Evolutionary conservation across 2,888 invertebrate genomes (phyloP).

Genomic region (Nomada ruficornis): DNA sequence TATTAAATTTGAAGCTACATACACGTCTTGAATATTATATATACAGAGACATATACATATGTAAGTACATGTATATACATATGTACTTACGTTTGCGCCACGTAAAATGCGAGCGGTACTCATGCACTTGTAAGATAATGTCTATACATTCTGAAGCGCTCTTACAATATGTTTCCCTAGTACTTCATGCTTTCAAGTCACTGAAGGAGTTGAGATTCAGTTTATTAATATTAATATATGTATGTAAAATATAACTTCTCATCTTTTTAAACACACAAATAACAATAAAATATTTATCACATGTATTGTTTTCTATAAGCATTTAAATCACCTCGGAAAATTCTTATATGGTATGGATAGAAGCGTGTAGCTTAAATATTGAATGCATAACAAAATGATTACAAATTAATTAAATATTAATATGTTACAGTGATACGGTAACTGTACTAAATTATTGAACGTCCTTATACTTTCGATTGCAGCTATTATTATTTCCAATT

Average conservation of each 20-base stretch:
- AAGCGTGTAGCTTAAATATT: too few species aligned
- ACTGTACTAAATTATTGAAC: not conserved
- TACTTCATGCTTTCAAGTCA: slow-evolving; percentile 41
- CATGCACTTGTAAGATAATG: too few species aligned
- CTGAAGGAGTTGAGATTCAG: slow-evolving; percentile 30
- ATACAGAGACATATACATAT: too few species aligned
- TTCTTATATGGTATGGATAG: too few species aligned
- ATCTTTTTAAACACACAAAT: not conserved
- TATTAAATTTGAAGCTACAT: too few species aligned
- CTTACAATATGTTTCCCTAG: slow-evolving; percentile 22
- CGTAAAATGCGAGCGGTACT: not conserved
- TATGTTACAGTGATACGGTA: not conserved
- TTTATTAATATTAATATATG: slow-evolving; percentile 14
- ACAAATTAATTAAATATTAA: slow-evolving; percentile 6
- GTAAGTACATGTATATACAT: too few species aligned
- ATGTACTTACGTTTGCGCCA: too few species aligned
- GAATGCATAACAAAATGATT: not conserved
- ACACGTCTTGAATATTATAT: too few species aligned
- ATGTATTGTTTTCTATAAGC: too few species aligned
- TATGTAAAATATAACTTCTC: not conserved
- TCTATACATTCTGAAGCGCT: not conserved
- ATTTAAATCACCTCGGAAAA: too few species aligned
- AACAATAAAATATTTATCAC: not conserved
- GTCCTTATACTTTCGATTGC: not conserved
- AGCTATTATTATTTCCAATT: not conserved